Evolutionary conservation across 2,888 invertebrate genomes (phyloP).

Genomic region (Drosophila helvetica): DNA sequence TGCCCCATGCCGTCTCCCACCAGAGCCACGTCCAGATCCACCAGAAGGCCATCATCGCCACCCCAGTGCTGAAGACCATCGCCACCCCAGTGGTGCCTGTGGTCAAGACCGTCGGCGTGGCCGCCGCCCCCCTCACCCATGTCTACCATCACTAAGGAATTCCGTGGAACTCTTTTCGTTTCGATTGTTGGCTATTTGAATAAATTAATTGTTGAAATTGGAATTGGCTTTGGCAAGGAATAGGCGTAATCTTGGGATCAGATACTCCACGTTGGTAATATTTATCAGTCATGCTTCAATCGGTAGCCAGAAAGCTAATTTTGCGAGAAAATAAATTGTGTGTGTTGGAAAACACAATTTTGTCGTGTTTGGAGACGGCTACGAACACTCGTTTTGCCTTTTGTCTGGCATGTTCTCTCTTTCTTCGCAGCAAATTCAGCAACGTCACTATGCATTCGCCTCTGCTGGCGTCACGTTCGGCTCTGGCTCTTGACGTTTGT

Average conservation of each 20-base stretch:
- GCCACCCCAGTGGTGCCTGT: conserved; percentile 59
- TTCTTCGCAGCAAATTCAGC: too few species aligned
- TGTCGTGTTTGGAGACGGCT: too few species aligned
- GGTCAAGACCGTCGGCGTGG: conserved; percentile 52
- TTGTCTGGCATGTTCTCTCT: too few species aligned
- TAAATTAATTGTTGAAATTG: conserved; percentile 55
- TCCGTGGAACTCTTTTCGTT: neutral
- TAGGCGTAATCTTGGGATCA: neutral
- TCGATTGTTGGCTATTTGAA: conserved; percentile 53
- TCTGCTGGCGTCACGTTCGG: too few species aligned
- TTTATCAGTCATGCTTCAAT: conserved; percentile 12
- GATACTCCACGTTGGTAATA: neutral
- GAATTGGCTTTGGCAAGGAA: conserved; percentile 6
- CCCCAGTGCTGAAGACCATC: conserved; percentile 65
- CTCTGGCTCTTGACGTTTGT: too few species aligned
- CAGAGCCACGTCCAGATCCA: conserved; percentile 78
- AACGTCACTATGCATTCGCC: too few species aligned
- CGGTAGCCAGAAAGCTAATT: conserved; percentile 11
- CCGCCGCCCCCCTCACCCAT: conserved; percentile 65
- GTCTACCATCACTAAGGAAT: conserved; percentile 63
- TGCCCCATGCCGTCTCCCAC: conserved; percentile 60
- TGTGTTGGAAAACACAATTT: too few species aligned
- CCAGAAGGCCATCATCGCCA: conserved; percentile 62
- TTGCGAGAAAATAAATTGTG: conserved; percentile 9
- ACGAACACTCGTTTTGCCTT: too few species aligned